Base-by-base conservation (phyloP, 2,888 invertebrate species). In the Zygogramma bicolorata region DNA sequence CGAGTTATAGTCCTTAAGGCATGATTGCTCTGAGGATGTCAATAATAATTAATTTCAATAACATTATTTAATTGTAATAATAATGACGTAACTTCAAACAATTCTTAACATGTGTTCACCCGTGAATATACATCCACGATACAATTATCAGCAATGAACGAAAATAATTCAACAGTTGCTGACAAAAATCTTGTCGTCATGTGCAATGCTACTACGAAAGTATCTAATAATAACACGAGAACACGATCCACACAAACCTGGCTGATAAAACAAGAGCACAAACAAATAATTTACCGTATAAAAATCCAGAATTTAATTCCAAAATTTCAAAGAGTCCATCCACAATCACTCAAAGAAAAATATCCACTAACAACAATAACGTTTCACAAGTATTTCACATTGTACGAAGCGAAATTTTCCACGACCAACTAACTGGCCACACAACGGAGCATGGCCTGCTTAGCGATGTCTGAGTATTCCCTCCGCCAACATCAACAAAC, bases 391-490 rank as follows among this genome's bases (percentile, higher is more conserved):
- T 42, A 74, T n/a, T 66, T 66, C 65, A 69, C 71, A 59, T 65
- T 40, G 65, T 62, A 57, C 46, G 29, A 20, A 38, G 59, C 49
- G 49, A 75, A 73, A 73, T 71, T 70, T 75, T 73, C 73, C 73
- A 69, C 73, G 69, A 69, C 65, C 73, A 67, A 57, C 49, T 57
- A 68, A 70, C 49, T 71, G 59, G 65, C 66, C 71, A 58, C 58
- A 71, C 68, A 65, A 60, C 63, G 66, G 70, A 75, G 75, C 67
- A 73, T 73, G 75, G 73, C 71, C 75, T 67, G 71, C 65, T 70
- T 69, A 73, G 69, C 73, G 73, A 71, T 71, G 67, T 74, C 66
- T 68, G 46, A 53, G 61, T 61, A 46, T 63, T 70, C 62, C 70
- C 42, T 40, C 66, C 29, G 46, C 58, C 65, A 58, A 53, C 75